phyloP scores from a whole-genome alignment of 2,888 invertebrate species.

The Clepsis dumicolana region DNA sequence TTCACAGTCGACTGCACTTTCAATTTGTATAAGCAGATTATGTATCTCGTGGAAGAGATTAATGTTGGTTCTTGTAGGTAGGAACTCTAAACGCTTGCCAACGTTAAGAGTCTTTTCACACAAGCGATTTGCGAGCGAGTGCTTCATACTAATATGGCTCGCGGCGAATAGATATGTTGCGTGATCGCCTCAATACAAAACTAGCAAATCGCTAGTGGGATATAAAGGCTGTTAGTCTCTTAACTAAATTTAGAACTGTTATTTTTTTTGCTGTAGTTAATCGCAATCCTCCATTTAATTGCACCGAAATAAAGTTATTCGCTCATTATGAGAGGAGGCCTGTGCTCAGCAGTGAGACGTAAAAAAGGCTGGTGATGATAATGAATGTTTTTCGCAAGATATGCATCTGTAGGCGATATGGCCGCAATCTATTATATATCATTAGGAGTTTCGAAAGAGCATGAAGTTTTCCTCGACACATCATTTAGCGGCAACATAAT shows the following conservation, averaged over 20 bases:
- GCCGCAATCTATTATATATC: neutral
- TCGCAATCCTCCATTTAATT: neutral
- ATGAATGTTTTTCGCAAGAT: neutral
- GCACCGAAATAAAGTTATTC: neutral
- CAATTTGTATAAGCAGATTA: conserved; percentile 31
- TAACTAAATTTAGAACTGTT: neutral
- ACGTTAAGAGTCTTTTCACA: too few species aligned
- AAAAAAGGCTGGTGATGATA: too few species aligned
- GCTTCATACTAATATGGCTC: too few species aligned
- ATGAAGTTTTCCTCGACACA: conserved; percentile 5
- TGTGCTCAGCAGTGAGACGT: too few species aligned
- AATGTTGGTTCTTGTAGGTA: conserved; percentile 39
- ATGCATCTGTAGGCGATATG: neutral
- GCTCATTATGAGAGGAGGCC: too few species aligned
- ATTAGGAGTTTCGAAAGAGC: neutral
- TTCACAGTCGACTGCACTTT: conserved; percentile 7
- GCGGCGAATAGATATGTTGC: too few species aligned
- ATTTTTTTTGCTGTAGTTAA: neutral
- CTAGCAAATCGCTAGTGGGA: too few species aligned
- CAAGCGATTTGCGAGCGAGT: too few species aligned
- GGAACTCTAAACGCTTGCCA: neutral
- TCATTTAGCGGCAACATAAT: conserved; percentile 18
- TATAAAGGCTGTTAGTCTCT: too few species aligned
- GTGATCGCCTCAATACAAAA: too few species aligned
- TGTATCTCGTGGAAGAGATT: conserved; percentile 51